phyloP scores from a whole-genome alignment of 2,113 vertebrate genomes.

The Notechis scutatus region DNA sequence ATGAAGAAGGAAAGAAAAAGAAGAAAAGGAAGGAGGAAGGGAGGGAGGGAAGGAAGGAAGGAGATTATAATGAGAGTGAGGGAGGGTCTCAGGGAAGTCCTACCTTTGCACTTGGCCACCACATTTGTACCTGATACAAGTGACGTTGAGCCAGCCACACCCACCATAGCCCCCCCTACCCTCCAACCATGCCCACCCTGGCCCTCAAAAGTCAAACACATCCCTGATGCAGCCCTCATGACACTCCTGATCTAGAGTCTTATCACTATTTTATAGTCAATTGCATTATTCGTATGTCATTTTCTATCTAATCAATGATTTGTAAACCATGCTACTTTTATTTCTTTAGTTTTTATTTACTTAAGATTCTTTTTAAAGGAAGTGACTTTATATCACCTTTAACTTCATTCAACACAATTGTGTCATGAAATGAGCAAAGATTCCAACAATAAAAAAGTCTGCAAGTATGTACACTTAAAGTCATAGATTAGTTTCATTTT shows the following conservation, averaged over 20 bases:
- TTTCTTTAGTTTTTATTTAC: slow-evolving; percentile 21
- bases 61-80: too few relatives aligned
- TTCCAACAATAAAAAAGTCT: slow-evolving; percentile 42
- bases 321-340: slow-evolving; percentile 35
- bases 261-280: slow-evolving; percentile 24
- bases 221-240: too few relatives aligned
- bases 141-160: too few relatives aligned
- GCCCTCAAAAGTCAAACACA: too few relatives aligned
- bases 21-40: too few relatives aligned
- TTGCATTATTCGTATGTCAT: background rate
- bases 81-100: too few relatives aligned
- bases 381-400: slow-evolving; percentile 26
- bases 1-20: too few relatives aligned
- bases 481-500: slow-evolving; percentile 18
- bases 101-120: too few relatives aligned
- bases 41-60: too few relatives aligned
- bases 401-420: slow-evolving; percentile 47
- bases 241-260: background rate
- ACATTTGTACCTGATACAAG: too few relatives aligned
- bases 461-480: slow-evolving; percentile 33
- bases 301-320: slow-evolving; percentile 30
- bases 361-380: slow-evolving; percentile 19
- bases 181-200: too few relatives aligned
- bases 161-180: too few relatives aligned
- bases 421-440: slow-evolving; percentile 28